These are phyloP conservation scores for Ctena decussata DNA, from an alignment of 2,888 invertebrate species.

Conservation along the genomic window DNA sequence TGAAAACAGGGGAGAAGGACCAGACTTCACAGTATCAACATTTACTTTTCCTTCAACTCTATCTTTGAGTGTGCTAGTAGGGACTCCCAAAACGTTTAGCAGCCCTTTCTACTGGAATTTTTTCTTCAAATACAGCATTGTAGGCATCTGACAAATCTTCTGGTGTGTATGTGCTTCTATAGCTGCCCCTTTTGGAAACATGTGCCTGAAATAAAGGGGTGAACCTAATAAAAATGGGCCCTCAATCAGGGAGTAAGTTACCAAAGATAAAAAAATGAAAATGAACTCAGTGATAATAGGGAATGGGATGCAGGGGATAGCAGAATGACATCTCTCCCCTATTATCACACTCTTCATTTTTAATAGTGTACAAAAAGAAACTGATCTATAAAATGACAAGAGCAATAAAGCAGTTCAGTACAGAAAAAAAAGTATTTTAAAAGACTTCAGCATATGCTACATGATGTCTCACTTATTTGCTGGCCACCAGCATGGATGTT, in stretches of 20 bases:
- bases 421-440: too few relatives aligned
- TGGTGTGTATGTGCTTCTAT: neutral
- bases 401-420: too few relatives aligned
- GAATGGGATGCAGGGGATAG: too few relatives aligned
- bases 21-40: constrained; percentile 27
- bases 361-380: too few relatives aligned
- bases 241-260: neutral
- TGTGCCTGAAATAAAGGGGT: neutral
- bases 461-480: too few relatives aligned
- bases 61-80: constrained; percentile 9
- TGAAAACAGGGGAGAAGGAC: constrained; percentile 1
- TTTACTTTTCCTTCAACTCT: constrained; percentile 13
- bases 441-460: too few relatives aligned
- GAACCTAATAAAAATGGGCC: neutral
- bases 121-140: neutral
- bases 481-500: too few relatives aligned
- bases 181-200: neutral
- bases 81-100: constrained; percentile 21
- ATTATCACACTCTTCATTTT: too few relatives aligned
- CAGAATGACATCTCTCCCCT: too few relatives aligned
- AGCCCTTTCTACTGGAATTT: constrained; percentile 15
- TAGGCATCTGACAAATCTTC: constrained; percentile 21
- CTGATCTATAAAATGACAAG: too few relatives aligned
- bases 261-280: neutral
- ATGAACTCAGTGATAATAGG: too few relatives aligned